Evolutionary conservation across 1,140 invertebrate genomes (phyloP).

Genomic region (Mesaphorura yosii): DNA sequence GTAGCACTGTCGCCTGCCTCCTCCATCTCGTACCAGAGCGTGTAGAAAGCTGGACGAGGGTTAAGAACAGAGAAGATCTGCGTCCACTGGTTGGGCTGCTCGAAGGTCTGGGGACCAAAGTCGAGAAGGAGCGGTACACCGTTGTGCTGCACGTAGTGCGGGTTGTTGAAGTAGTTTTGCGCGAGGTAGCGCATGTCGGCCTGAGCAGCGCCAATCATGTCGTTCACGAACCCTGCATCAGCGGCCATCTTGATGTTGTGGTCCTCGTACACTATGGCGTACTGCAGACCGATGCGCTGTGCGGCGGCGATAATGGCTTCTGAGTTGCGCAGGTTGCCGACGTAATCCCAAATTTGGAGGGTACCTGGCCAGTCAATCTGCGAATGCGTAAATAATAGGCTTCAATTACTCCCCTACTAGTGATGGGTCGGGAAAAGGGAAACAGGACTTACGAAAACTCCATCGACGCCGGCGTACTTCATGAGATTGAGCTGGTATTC

Average conservation of each 20-base stretch:
- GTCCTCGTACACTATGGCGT: conserved; percentile 14
- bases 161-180: conserved; percentile 8
- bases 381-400: too few relatives aligned
- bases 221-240: conserved; percentile 11
- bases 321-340: conserved; percentile 7
- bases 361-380: conserved; percentile 18
- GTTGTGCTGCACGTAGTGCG: conserved; percentile 8
- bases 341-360: conserved; percentile 10
- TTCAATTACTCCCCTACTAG: too few relatives aligned
- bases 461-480: conserved; percentile 17
- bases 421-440: too few relatives aligned
- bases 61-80: neutral
- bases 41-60: neutral
- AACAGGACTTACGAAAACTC: too few relatives aligned
- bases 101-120: conserved; percentile 12
- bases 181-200: conserved; percentile 9
- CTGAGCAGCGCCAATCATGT: neutral
- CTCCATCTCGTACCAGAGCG: conserved; percentile 4
- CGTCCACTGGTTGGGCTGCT: neutral
- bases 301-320: conserved; percentile 2
- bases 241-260: conserved; percentile 10
- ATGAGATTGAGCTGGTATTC: conserved; percentile 7
- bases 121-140: conserved; percentile 7
- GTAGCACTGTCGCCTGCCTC: neutral
- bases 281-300: conserved; percentile 6